Conservation (phyloP, 2,888 invertebrate genomes). For the Thecocarcelia acutangulata region DNA sequence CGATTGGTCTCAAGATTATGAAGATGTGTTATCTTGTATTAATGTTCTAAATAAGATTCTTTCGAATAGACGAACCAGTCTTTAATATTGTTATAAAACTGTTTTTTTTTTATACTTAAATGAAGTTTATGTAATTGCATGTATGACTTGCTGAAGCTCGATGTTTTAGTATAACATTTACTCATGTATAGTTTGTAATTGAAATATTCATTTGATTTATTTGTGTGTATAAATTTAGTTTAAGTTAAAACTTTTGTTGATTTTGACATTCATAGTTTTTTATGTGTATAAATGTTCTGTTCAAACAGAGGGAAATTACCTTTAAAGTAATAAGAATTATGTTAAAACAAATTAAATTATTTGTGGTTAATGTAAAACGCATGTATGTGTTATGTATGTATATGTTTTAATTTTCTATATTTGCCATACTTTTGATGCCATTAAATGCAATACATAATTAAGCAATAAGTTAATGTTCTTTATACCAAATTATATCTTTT, state of each 20-base stretch:
- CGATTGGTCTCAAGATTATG: slow-evolving; percentile 79
- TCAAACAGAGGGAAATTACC: too few species aligned
- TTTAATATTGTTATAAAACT: slow-evolving; percentile 66
- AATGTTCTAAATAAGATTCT: slow-evolving; percentile 77
- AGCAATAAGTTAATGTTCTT: slow-evolving; percentile 40
- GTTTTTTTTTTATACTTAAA: slow-evolving; percentile 2
- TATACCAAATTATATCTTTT: slow-evolving; percentile 44
- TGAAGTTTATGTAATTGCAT: slow-evolving; percentile 21
- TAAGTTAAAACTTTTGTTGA: too few species aligned
- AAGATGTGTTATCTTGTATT: slow-evolving; percentile 78
- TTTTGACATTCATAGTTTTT: too few species aligned
- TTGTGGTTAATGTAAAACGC: too few species aligned
- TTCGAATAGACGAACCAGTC: slow-evolving; percentile 76
- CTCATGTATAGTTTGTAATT: slow-evolving; percentile 18
- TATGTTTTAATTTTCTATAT: background rate
- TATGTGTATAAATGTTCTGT: too few species aligned
- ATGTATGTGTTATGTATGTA: too few species aligned
- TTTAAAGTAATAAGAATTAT: too few species aligned
- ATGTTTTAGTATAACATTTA: slow-evolving; percentile 23
- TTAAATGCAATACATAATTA: slow-evolving; percentile 41
- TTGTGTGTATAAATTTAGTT: too few species aligned
- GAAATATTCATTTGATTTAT: background rate
- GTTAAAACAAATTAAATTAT: too few species aligned
- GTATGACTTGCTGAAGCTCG: slow-evolving; percentile 33
- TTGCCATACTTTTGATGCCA: slow-evolving; percentile 58